Base-by-base conservation (phyloP, 2,888 invertebrate genomes). In the Pristionchus exspectatus region DNA sequence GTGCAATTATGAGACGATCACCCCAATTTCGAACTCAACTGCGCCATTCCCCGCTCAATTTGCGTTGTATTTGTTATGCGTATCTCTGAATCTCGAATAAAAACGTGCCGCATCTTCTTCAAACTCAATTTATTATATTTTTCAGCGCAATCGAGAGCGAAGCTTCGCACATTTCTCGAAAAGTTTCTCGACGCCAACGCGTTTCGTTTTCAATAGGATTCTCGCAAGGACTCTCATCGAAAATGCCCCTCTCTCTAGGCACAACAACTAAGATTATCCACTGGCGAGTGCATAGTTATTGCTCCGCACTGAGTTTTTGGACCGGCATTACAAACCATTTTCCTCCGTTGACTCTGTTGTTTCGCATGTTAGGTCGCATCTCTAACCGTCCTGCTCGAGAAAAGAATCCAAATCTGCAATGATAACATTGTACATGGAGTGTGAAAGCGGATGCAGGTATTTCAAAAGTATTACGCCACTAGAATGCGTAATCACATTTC, bases 71-170 rank as follows among this genome's bases (percentile, higher is more conserved):
- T 27, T 77, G 77, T 44, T 77, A 77, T 77, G 77, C 38, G 24
- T 77, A 44, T 77, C 44, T 74, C 74, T 74, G 33, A 74, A 21
- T 74, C 74, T 74, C 74, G 44, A 21, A 38, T 44, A 44, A 77
- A 77, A 77, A 77, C 77, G 77, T 77, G 77, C 77, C 77, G 24
- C 30, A 16, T 44, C 74, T 5, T 74, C 77, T 77, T 77, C 77
- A 77, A 77, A 77, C 77, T 77, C 77, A 77, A 77, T 77, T 77
- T 77, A 44, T 44, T 44, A 77, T 77, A 16, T 18, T 18, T n/a
- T 21, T 50, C 44, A 50, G 44, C 44, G 44, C 44, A 50, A 50
- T 50, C 44, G 44, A 50, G 44, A 50, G 44, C 44, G 9, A 3
- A 50, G 44, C 44, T 50, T 38, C 77, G 50, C 77, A 44, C 50